These are phyloP conservation scores for Pangasius mekongensis DNA, from an alignment of 2,797 vertebrate genomes.

Conservation along the genomic window DNA sequence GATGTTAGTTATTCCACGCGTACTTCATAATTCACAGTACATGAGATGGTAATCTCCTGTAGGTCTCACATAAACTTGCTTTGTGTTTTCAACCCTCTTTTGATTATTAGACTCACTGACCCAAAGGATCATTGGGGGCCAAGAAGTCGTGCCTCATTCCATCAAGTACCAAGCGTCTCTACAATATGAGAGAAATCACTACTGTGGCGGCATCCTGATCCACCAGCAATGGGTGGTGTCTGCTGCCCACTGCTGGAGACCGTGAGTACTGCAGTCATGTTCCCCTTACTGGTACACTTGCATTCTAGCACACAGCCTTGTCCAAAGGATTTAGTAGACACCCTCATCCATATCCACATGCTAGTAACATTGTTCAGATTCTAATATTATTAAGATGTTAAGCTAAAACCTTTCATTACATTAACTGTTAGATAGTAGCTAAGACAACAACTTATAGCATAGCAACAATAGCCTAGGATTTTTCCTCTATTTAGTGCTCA, in stretches of 20 bases:
- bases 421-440: neutral
- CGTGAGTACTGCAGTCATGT: conserved; percentile 67
- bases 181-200: conserved; percentile 64
- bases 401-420: neutral
- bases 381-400: neutral
- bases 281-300: neutral
- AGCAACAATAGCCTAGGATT: neutral
- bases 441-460: neutral
- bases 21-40: neutral
- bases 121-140: conserved; percentile 76
- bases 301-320: neutral
- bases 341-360: neutral
- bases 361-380: neutral
- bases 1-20: neutral
- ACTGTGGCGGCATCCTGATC: conserved; percentile 76
- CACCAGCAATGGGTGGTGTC: conserved; percentile 73
- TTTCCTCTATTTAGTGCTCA: neutral
- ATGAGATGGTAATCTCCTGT: neutral
- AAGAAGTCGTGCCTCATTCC: conserved; percentile 72
- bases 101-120: conserved; percentile 54
- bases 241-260: conserved; percentile 82
- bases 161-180: conserved; percentile 75
- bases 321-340: neutral
- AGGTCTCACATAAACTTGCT: neutral
- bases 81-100: neutral